Evolutionary conservation across 2,113 vertebrate species (phyloP).

Genomic region (Mus musculus): GRCm39 chr12:6559501-6560000

Average conservation of each 20-base stretch:
- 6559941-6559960: not conserved
- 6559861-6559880: not conserved
- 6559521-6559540: not conserved
- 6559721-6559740: not conserved
- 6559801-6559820: not conserved
- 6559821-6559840: not conserved
- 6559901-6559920: not conserved
- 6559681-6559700: not conserved
- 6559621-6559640: not conserved
- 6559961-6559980: not conserved
- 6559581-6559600: not conserved
- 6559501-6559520: not conserved
- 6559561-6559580: not conserved
- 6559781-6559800: not conserved
- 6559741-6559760: not conserved
- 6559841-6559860: not conserved
- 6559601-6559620: not conserved
- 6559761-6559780: not conserved
- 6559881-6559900: not conserved
- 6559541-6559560: not conserved
- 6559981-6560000: not conserved
- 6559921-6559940: not conserved
- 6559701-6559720: not conserved
- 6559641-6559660: not conserved
- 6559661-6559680: not conserved